phyloP scores from a whole-genome alignment of 2,888 invertebrate species.

The Lepas anatifera region DNA sequence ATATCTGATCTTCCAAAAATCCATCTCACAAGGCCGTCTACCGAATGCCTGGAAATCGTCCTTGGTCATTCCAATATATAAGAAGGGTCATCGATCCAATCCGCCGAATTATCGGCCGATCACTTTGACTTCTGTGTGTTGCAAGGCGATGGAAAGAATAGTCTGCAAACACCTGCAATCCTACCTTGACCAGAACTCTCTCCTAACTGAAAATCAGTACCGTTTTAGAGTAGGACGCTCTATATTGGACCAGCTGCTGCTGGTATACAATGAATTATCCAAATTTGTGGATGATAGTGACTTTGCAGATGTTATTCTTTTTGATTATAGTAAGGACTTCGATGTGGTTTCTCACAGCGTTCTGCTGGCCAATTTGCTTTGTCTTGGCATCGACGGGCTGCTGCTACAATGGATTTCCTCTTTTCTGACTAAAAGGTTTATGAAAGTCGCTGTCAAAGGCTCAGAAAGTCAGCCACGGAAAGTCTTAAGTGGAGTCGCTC shows the following conservation, averaged over 20 bases:
- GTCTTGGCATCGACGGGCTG: background rate
- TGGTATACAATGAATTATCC: background rate
- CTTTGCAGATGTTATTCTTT: background rate
- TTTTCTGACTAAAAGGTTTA: background rate
- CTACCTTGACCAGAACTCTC: background rate
- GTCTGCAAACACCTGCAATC: background rate
- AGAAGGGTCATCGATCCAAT: background rate
- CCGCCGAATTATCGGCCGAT: background rate
- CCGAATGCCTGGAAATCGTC: background rate
- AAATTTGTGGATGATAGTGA: background rate
- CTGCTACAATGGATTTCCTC: background rate
- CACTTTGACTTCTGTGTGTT: background rate
- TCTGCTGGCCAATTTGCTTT: background rate
- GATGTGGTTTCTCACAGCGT: background rate
- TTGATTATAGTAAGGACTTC: background rate
- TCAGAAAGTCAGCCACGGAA: background rate
- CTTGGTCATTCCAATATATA: background rate
- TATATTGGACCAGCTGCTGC: background rate
- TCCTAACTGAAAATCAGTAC: background rate
- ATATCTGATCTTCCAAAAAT: background rate
- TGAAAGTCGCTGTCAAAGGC: background rate
- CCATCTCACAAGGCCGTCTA: background rate
- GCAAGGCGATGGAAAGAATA: background rate
- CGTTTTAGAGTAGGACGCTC: no score
- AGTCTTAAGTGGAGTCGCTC: background rate